Evolutionary conservation across 1,140 invertebrate genomes (phyloP).

Genomic region (Eueides isabella): DNA sequence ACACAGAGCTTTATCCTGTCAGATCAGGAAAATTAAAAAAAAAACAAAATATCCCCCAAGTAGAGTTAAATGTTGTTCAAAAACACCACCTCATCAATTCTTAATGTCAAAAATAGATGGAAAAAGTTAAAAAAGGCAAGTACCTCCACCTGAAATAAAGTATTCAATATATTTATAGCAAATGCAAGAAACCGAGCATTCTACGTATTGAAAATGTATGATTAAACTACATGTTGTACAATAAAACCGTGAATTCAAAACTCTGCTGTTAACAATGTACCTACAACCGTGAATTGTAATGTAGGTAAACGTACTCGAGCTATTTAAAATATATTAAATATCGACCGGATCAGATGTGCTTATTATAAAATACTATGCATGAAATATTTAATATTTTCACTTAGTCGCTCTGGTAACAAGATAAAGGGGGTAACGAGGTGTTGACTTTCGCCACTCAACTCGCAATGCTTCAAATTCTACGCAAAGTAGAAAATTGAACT

Average conservation of each 20-base stretch:
- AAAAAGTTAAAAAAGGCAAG: not conserved
- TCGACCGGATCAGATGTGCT: not conserved
- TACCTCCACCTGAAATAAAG: not conserved
- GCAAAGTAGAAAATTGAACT: too few species aligned
- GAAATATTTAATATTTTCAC: too few species aligned
- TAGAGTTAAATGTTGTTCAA: too few species aligned
- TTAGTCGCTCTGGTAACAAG: too few species aligned
- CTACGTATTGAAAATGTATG: not conserved
- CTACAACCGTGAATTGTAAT: not conserved
- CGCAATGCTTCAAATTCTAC: too few species aligned
- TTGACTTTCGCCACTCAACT: too few species aligned
- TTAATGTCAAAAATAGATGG: not conserved
- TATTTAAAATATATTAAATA: not conserved
- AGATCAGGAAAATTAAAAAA: too few species aligned
- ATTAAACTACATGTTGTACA: not conserved
- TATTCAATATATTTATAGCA: not conserved
- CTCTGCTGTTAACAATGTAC: not conserved
- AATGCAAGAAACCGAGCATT: not conserved
- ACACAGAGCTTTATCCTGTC: too few species aligned
- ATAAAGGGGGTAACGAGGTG: too few species aligned
- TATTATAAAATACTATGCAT: not conserved
- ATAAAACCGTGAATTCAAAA: not conserved
- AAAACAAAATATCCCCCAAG: too few species aligned
- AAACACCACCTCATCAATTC: not conserved
- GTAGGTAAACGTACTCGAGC: not conserved